These are phyloP conservation scores for Arctopsyche grandis DNA, from an alignment of 1,140 invertebrate species.

Conservation along the genomic window DNA sequence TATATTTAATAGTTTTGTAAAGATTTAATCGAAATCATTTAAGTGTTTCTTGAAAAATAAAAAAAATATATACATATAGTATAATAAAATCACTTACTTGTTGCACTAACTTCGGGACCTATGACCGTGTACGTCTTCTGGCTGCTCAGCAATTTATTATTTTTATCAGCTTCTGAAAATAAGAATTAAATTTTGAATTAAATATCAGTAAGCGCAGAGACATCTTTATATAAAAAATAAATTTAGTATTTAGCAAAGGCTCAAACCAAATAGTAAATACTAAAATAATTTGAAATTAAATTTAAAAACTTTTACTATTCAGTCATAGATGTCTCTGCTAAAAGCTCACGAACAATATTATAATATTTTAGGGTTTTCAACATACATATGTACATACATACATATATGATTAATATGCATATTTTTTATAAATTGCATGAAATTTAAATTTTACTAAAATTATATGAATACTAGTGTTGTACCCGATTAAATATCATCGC, in stretches of 20 bases:
- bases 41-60: neutral
- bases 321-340: neutral
- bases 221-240: constrained; percentile 9
- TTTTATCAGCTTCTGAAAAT: constrained; percentile 63
- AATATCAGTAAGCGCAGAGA: constrained; percentile 9
- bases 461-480: too few species aligned
- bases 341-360: too few species aligned
- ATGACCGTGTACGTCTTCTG: constrained; percentile 66
- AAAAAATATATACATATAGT: constrained; percentile 14
- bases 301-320: neutral
- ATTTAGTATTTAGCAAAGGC: neutral
- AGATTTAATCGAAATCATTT: neutral
- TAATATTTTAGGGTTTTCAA: too few species aligned
- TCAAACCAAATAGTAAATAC: neutral
- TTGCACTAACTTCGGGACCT: constrained; percentile 67
- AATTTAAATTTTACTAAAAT: too few species aligned
- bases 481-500: too few species aligned
- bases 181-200: constrained; percentile 61
- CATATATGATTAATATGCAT: too few species aligned
- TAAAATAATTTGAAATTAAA: neutral
- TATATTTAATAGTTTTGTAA: neutral
- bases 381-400: too few species aligned
- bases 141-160: constrained; percentile 66
- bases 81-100: constrained; percentile 61
- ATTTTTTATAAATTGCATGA: too few species aligned